These are phyloP conservation scores for Candidula unifasciata DNA, from an alignment of 2,888 invertebrate genomes.

Conservation along the genomic window DNA sequence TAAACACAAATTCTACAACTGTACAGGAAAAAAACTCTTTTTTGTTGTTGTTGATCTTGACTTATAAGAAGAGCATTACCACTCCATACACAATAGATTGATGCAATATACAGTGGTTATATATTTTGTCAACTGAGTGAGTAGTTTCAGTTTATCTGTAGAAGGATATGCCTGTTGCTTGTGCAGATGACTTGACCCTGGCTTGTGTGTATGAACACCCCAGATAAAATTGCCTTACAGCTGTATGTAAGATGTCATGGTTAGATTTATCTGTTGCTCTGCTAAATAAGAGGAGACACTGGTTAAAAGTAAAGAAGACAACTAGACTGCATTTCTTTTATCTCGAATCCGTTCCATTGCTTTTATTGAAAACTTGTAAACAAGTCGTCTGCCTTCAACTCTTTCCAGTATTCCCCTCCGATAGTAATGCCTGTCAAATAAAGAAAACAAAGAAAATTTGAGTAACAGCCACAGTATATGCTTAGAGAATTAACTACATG, in stretches of 20 bases:
- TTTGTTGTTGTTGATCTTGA: no score
- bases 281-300: no score
- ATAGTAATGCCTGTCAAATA: slow-evolving; percentile 73
- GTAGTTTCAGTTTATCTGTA: no score
- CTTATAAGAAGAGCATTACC: no score
- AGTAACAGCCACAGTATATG: background rate
- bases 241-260: background rate
- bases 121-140: no score
- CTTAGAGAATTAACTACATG: no score
- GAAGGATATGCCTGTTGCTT: background rate
- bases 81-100: no score
- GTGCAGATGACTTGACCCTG: background rate
- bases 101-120: no score
- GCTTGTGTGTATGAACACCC: background rate
- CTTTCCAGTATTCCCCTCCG: slow-evolving; percentile 72
- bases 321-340: slow-evolving; percentile 53
- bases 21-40: no score
- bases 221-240: background rate
- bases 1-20: no score
- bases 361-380: slow-evolving; percentile 71
- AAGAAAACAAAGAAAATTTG: background rate
- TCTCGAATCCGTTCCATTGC: slow-evolving; percentile 67
- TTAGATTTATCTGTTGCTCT: background rate
- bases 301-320: no score
- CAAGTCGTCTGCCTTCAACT: slow-evolving; percentile 72